Evolutionary conservation across 2,797 vertebrate species (phyloP).

Genomic region (Sebastes dallii): DNA sequence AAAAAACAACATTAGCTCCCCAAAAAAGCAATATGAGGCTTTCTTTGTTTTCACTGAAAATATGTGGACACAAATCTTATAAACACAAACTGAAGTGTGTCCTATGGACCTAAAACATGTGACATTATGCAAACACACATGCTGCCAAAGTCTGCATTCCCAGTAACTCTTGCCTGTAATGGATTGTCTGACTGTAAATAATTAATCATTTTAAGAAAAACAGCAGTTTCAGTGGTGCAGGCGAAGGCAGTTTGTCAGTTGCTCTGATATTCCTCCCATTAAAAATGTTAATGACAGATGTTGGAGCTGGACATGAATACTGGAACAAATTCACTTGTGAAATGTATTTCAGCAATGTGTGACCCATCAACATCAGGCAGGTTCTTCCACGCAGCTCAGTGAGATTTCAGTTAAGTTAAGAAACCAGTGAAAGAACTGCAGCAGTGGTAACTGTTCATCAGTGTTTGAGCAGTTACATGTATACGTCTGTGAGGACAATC

Average conservation of each 20-base stretch:
- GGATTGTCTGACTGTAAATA: conserved; percentile 8
- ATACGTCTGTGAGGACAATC: background rate
- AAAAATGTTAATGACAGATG: conserved; percentile 1
- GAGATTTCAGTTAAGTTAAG: background rate
- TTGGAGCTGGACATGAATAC: background rate
- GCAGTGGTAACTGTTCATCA: background rate
- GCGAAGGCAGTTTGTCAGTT: background rate
- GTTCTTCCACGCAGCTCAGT: background rate
- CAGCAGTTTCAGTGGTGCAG: background rate
- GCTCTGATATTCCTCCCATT: background rate
- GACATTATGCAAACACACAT: conserved; percentile 48
- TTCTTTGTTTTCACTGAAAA: conserved; percentile 14
- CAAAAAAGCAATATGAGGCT: background rate
- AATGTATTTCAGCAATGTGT: conserved; percentile 1
- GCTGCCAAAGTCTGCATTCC: conserved; percentile 28
- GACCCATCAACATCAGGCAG: background rate
- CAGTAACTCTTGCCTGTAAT: background rate
- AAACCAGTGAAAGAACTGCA: background rate
- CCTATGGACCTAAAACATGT: conserved; percentile 38
- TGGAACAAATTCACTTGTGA: conserved; percentile 7
- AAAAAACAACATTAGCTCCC: too few relatives aligned
- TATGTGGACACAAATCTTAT: conserved; percentile 3
- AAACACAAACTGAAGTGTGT: conserved; percentile 23
- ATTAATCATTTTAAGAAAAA: background rate
- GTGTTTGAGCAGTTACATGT: background rate